Conservation (phyloP, 2,888 invertebrate species). For the Phaonia tiefii region DNA sequence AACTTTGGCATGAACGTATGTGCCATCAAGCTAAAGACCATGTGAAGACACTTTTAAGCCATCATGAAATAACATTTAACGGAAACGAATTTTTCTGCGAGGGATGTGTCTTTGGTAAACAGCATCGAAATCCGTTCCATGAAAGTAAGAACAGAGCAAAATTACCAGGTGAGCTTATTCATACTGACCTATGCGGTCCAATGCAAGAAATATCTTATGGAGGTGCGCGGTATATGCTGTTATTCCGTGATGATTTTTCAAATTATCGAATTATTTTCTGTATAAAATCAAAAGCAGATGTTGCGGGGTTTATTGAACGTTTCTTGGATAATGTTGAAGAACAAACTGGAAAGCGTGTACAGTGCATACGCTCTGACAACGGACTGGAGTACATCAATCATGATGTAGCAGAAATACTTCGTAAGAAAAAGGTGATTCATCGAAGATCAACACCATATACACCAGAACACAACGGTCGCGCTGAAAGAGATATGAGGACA, state of each 20-base stretch:
- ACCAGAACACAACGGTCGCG: constrained; percentile 74
- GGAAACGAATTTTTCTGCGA: constrained; percentile 56
- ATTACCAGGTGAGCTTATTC: constrained; percentile 61
- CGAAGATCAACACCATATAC: constrained; percentile 54
- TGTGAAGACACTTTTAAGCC: constrained; percentile 59
- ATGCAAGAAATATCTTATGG: constrained; percentile 64
- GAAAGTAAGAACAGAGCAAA: constrained; percentile 50
- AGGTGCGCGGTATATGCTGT: constrained; percentile 40
- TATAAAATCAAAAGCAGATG: too few relatives aligned
- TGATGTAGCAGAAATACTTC: constrained; percentile 67
- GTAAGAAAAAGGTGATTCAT: constrained; percentile 68
- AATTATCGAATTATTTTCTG: too few relatives aligned
- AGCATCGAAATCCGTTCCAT: constrained; percentile 44
- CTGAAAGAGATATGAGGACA: constrained; percentile 75
- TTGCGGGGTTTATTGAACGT: constrained; percentile 42
- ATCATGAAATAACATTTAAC: constrained; percentile 31
- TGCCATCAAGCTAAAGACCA: constrained; percentile 67
- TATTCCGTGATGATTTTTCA: too few relatives aligned
- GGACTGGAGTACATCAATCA: constrained; percentile 71
- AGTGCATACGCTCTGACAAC: constrained; percentile 70
- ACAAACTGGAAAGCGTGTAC: constrained; percentile 66
- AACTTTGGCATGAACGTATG: too few relatives aligned
- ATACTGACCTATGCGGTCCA: constrained; percentile 68
- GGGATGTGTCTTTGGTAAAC: constrained; percentile 53
- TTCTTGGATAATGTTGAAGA: constrained; percentile 65